Evolutionary conservation across 92 coral and sea anemone species (phyloP).

Genomic region (Hydrozoanthus gracilis): DNA sequence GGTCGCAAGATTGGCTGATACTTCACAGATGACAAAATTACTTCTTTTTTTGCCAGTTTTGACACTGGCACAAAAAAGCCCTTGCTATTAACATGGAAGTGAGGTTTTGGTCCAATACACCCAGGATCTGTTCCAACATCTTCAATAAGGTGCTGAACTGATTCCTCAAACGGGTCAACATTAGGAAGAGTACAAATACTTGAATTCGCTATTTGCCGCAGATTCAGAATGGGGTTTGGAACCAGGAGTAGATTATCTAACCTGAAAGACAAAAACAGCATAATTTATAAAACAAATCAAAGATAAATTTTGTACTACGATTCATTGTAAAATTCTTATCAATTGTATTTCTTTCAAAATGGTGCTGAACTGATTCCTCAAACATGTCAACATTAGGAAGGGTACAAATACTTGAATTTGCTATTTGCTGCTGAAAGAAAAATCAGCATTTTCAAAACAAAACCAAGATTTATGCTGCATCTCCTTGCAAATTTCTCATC

Average conservation of each 20-base stretch:
- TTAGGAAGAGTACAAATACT: slow-evolving; percentile 70
- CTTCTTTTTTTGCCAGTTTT: slow-evolving; percentile 41
- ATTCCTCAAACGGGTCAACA: slow-evolving; percentile 73
- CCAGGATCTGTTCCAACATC: slow-evolving; percentile 64
- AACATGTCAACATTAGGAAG: no score
- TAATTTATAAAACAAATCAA: no score
- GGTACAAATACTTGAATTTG: no score
- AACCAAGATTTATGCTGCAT: no score
- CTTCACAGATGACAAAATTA: slow-evolving; percentile 60
- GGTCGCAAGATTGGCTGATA: slow-evolving; percentile 62
- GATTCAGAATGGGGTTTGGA: slow-evolving; percentile 62
- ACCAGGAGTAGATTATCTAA: slow-evolving; percentile 60
- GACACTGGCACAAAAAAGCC: slow-evolving; percentile 49
- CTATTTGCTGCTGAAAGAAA: no score
- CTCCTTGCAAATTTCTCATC: no score
- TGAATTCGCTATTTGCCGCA: slow-evolving; percentile 55
- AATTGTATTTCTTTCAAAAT: no score
- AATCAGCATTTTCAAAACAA: no score
- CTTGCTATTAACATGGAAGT: slow-evolving; percentile 49
- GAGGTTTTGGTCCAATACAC: slow-evolving; percentile 61
- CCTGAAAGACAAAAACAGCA: slow-evolving; percentile 41
- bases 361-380: no score
- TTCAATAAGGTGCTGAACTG: slow-evolving; percentile 61
- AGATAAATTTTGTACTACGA: no score
- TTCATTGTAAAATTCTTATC: no score